Base-by-base conservation (phyloP, 2,113 vertebrate species). In the Glaucomys volans region DNA sequence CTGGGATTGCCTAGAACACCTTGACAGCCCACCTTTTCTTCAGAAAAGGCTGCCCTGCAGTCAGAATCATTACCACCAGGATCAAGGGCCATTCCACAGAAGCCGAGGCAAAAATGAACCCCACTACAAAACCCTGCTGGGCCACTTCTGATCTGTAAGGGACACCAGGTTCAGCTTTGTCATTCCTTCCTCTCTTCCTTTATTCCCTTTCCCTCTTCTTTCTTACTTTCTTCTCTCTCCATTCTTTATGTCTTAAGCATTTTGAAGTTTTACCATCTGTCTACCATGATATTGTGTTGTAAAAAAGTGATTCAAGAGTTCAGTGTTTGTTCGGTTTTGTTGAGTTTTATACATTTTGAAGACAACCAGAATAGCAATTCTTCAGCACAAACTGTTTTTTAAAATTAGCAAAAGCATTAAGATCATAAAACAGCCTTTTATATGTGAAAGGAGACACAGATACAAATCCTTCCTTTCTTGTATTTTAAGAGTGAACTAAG, bases 281-380 rank as follows among this genome's bases (percentile, higher is more conserved):
- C 96, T 96, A 96, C 77, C 91, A 93, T 47, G 88, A 89, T 92
- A 97, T 97, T 97, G 91, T 96, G 90, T 96, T 97, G 89, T 97
- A 96, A 98, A 97, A 97, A 96, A 97, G 30, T 93, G 95, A 96
- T 92, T 91, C 93, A 90, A 83, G 0, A 87, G 97, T 97, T 97
- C 94, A 92, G 59, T 97, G 92, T 98, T 97, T 98, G 97, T 96
- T 93, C 84, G 0, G 0, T 97, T 98, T 98, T 98, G 89, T 97
- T 98, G 97, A 98, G 50, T 98, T 98, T 98, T 98, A 96, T 64
- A 96, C 87, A 94, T 97, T 98, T 98, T 97, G 80, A 98, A 97
- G 87, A 97, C 6, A 28, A 96, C 97, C 64, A 96, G 50, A 87
- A 95, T 96, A 97, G 74, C 97, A 96, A 94, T 87, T 2, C 0